A percentile compares a stretch with the other conserved stretches of the same genome.
phyloP scores from a whole-genome alignment of 2,888 invertebrate species.

The Chorisops tibialis region DNA sequence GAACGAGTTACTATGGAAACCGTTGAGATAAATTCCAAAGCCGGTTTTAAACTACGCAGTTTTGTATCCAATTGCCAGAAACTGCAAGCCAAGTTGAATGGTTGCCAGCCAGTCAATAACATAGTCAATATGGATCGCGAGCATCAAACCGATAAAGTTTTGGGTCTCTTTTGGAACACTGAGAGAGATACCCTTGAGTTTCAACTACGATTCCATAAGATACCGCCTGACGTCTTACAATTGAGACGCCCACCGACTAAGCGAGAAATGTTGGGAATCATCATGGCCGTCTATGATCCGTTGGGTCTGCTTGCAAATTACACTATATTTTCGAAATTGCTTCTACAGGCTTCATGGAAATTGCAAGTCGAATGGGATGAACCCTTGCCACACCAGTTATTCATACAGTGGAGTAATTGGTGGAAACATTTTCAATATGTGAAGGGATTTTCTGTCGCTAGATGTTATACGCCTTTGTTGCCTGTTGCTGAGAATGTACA shows the following conservation, averaged over 20 bases:
- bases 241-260: conserved; percentile 34
- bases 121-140: neutral
- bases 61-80: conserved; percentile 27
- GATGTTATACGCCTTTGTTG: too few species aligned
- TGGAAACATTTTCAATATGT: conserved; percentile 4
- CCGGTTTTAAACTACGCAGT: conserved; percentile 32
- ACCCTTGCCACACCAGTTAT: too few species aligned
- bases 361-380: conserved; percentile 28
- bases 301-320: conserved; percentile 36
- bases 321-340: conserved; percentile 27
- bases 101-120: neutral
- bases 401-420: conserved; percentile 6
- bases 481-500: too few species aligned
- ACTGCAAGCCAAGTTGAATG: conserved; percentile 26
- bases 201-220: conserved; percentile 26
- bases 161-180: conserved; percentile 33
- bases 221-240: conserved; percentile 23
- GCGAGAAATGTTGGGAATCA: conserved; percentile 33
- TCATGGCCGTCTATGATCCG: conserved; percentile 40
- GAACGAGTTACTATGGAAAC: conserved; percentile 36
- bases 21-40: neutral
- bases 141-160: conserved; percentile 13
- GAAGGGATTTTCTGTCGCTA: neutral
- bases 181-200: conserved; percentile 31
- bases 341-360: conserved; percentile 26